Evolutionary conservation across 37 sponge, comb jelly and placozoan species (phyloP), one percentile per base, ranked within the genome.

Genomic region (Axinella damicornis): DNA sequence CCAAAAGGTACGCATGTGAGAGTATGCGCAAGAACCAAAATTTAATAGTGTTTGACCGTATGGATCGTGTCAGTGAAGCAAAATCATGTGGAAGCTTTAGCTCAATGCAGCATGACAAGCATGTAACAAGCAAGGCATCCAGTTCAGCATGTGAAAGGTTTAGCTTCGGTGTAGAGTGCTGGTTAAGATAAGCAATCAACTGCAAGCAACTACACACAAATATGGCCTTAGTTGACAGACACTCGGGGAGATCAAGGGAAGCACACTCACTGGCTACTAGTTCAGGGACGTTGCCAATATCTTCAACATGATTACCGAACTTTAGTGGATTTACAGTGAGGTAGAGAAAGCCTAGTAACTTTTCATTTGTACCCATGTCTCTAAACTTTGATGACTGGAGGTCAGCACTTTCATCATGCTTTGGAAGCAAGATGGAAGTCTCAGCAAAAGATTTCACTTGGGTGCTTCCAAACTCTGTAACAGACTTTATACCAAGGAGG

Each of bases 401-500:
- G 21, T 20, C 14, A 9, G 2, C 5, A 35, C 13, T 33, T 9
- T 46, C 46, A 46, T 4, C 6, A 9, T 46, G 4, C 6, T 12
- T 46, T 12, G 6, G 9, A 46, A 46, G 6, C 1, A 2, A 2
- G 0, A 67, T 69, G 2, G 66, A 27, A 2, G 22, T 38, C 40
- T 71, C 72, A 27, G 31, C 56, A 54, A 70, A 82, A 19, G 32
- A 17, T 34, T 70, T 62, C 21, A 25, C 34, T 5, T 24, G 39
- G 18, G 46, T 5, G 2, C 65, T 39, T 14, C 86, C 86, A 55
- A 77, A 85, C 71, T 85, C 86, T 18, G 18, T 24, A 11, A 85
- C 79, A 15, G 22, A 22, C 22, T 22, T 19, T 57, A 57, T 5
- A 17, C 86, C 78, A 53, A 81, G 32, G 4, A 87, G 32, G 34